Evolutionary conservation across 2,113 vertebrate genomes (phyloP).

Genomic region (Lamprologus tigripictilis): DNA sequence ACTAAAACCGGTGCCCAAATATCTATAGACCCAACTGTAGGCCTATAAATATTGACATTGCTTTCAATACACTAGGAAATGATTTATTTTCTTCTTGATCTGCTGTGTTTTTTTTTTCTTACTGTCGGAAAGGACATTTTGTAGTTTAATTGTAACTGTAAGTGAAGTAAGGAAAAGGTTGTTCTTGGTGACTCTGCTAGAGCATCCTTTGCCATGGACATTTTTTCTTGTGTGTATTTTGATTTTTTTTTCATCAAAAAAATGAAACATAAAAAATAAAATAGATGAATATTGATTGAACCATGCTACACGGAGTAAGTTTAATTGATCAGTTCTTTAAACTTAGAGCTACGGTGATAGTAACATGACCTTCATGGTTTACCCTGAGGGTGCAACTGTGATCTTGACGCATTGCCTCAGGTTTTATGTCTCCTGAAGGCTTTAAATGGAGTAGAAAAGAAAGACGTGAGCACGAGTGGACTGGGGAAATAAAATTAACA

Average conservation of each 20-base stretch:
- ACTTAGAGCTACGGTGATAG: neutral
- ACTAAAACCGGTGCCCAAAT: neutral
- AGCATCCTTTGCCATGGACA: neutral
- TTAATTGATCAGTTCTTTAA: slow-evolving; percentile 5
- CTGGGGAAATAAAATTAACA: neutral
- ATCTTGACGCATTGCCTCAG: neutral
- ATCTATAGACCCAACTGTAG: neutral
- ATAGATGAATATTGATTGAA: slow-evolving; percentile 4
- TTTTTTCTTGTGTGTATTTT: neutral
- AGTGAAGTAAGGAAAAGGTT: neutral
- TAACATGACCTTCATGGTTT: slow-evolving; percentile 14
- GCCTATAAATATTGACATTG: neutral
- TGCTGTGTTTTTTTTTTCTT: neutral
- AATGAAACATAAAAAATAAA: neutral
- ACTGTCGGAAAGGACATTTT: neutral
- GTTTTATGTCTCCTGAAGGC: neutral
- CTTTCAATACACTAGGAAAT: neutral
- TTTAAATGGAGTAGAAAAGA: neutral
- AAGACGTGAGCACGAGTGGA: neutral
- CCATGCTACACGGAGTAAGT: neutral
- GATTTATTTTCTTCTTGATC: neutral
- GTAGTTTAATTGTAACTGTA: neutral
- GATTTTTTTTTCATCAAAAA: neutral
- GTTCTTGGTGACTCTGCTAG: neutral
- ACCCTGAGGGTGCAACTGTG: neutral